Evolutionary conservation across 2,113 vertebrate genomes (phyloP).

Genomic region (Ceuthmochares aereus): DNA sequence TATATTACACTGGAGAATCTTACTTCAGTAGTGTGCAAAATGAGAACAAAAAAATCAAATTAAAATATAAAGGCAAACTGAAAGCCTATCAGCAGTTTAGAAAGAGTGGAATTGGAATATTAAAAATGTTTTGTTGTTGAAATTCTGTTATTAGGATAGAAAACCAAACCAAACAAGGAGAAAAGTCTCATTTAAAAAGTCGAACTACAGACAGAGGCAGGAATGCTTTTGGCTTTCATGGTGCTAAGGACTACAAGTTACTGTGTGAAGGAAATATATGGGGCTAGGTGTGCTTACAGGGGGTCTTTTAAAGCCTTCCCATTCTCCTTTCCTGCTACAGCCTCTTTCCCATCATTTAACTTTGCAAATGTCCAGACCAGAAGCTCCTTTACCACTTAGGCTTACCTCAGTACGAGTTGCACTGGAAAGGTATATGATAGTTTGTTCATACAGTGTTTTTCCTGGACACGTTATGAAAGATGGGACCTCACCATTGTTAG

Average conservation of each 20-base stretch:
- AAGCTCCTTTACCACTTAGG: neutral
- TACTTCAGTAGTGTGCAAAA: neutral
- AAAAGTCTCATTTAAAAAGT: neutral
- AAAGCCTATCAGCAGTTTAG: neutral
- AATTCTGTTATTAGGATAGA: neutral
- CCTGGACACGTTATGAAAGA: neutral
- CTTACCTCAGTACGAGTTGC: neutral
- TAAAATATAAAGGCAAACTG: neutral
- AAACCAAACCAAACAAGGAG: neutral
- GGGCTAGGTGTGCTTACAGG: neutral
- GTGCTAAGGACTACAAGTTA: neutral
- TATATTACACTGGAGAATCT: neutral
- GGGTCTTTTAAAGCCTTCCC: neutral
- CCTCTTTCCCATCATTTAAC: neutral
- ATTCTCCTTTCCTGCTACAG: neutral
- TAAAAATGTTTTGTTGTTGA: neutral
- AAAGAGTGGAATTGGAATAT: neutral
- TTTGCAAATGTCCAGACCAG: neutral
- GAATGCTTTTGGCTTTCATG: neutral
- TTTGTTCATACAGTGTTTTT: neutral
- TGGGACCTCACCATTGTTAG: neutral
- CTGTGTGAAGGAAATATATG: neutral
- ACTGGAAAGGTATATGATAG: neutral
- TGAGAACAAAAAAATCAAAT: neutral
- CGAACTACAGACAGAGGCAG: neutral